A percentile compares a stretch with the other conserved stretches of the same genome.
Evolutionary conservation across 1,140 invertebrate genomes (phyloP).

Genomic region (Drosophila serrata): DNA sequence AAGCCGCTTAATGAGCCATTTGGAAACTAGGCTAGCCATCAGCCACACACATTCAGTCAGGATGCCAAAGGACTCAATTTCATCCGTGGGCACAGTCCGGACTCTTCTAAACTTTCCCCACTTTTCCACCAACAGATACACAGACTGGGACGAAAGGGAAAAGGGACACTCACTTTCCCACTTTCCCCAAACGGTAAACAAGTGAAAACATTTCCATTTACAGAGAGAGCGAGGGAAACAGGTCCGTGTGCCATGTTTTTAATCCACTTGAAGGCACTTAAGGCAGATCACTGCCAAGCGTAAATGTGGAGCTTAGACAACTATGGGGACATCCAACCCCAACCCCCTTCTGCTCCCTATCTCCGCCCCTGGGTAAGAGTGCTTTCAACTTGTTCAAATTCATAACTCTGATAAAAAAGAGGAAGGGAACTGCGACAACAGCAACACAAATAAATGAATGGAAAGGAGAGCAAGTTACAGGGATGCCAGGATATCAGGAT

Average conservation of each 20-base stretch:
- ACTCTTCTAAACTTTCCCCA: too few species aligned
- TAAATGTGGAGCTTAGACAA: conserved; percentile 44
- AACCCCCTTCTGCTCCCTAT: neutral
- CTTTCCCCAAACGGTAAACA: conserved; percentile 45
- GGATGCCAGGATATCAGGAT: neutral
- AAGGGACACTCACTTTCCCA: conserved; percentile 26
- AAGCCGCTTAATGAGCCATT: conserved; percentile 15
- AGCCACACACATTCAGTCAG: conserved; percentile 2
- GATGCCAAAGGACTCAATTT: neutral
- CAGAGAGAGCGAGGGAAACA: neutral
- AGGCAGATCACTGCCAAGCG: conserved; percentile 57
- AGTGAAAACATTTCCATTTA: conserved; percentile 64
- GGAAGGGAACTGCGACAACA: conserved; percentile 8
- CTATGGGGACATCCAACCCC: neutral
- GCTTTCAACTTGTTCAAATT: conserved; percentile 54
- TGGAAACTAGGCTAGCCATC: neutral
- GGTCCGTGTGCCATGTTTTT: conserved; percentile 61
- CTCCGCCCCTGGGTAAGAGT: neutral
- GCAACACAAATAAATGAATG: conserved; percentile 20
- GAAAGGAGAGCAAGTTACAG: neutral
- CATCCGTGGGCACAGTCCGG: neutral
- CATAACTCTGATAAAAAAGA: conserved; percentile 44
- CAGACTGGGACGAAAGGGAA: too few species aligned
- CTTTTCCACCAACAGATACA: neutral
- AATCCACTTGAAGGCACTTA: conserved; percentile 77